Evolutionary conservation across 2,888 invertebrate genomes (phyloP).

Genomic region (Orthosia incerta): DNA sequence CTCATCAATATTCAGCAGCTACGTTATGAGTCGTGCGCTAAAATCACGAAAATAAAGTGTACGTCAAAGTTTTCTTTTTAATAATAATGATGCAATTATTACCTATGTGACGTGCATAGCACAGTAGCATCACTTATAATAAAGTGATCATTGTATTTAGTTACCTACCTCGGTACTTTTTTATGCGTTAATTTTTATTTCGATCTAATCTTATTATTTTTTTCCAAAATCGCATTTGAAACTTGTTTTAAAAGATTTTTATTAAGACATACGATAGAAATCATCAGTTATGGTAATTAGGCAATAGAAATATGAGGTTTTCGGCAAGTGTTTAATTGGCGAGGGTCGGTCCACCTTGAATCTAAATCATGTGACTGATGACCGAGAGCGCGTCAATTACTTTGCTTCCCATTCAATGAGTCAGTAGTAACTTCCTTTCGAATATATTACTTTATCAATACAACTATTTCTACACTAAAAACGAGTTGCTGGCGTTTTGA

Average conservation of each 20-base stretch:
- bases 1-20: constrained; percentile 49
- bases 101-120: background rate
- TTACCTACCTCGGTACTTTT: background rate
- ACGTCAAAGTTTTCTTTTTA: constrained; percentile 20
- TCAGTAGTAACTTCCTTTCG: constrained; percentile 43
- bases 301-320: constrained; percentile 39
- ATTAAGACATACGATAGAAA: background rate
- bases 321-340: constrained; percentile 52
- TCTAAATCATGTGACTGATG: constrained; percentile 76
- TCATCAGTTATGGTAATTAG: constrained; percentile 18
- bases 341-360: constrained; percentile 75
- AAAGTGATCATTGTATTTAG: constrained; percentile 13
- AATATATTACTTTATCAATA: constrained; percentile 8
- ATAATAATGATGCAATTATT: constrained; percentile 13
- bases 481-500: constrained; percentile 13
- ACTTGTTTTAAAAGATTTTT: background rate
- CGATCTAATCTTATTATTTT: background rate
- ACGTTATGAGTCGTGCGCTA: constrained; percentile 54
- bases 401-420: constrained; percentile 53
- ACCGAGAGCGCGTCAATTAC: constrained; percentile 40
- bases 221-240: background rate
- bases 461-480: constrained; percentile 23
- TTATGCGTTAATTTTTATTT: background rate
- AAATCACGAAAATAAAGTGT: constrained; percentile 54
- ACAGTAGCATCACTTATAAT: constrained; percentile 1